Base-by-base conservation (phyloP, 2,888 invertebrate species). In the Oscheius sp. region DNA sequence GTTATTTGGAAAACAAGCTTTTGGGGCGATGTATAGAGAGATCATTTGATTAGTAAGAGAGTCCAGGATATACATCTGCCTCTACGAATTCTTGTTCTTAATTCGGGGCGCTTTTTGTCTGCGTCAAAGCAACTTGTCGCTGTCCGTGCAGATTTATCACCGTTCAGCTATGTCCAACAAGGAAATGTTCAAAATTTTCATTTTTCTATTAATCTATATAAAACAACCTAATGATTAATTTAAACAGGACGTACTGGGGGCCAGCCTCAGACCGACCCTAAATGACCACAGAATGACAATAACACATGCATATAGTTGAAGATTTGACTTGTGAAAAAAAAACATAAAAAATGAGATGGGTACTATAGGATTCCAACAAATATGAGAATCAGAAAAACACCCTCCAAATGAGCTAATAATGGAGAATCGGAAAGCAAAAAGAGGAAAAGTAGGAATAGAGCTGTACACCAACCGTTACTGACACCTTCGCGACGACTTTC, bases 21-120 rank as follows among this genome's bases (percentile, higher is more conserved):
- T 20, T 32, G 20, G 2, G 5, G 3, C 12, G 41, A 12, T 20
- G 41, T 41, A 2, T 41, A 14, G 41, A 33, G 36, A 54, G 32
- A 54, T 54, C 54, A 54, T 30, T 32, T 54, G 54, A 32, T 54
- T 54, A 32, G 36, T 8, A 47, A n/a, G 41, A 41, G 41, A 41
- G n/a, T 41, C 4, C 41, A n/a, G 41, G 41, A 41, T 12, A 41
- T 6, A 41, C 4, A 41, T 14, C n/a, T 20, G 41, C 3, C 41
- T 41, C 41, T 33, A 54, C 17, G 30, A 59, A 59, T 59, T 59
- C 59, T 59, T 20, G 59, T 59, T 59, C 59, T 26, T 59, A 59
- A 59, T 59, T 59, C 44, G 59, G 26, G 59, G 17, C 26, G 59
- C 59, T 59, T 59, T 59, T 59, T 59, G 41, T 22, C 24, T n/a